These are phyloP conservation scores for Cyphomyrus plagiostoma DNA, from an alignment of 2,113 vertebrate species.

Conservation along the genomic window DNA sequence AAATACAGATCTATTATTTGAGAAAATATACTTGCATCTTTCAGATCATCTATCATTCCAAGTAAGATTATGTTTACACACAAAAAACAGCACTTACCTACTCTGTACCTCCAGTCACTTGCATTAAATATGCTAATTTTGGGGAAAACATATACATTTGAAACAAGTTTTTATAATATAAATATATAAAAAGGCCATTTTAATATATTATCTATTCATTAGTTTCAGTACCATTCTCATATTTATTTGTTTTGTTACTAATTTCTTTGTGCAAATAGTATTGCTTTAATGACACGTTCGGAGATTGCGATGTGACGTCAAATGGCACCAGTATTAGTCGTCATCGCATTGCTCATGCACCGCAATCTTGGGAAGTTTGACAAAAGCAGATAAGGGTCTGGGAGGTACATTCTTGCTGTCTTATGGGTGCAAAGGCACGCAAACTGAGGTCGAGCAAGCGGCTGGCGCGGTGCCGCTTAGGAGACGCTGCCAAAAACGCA, in stretches of 20 bases:
- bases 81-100: neutral
- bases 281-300: neutral
- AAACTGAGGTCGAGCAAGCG: neutral
- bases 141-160: neutral
- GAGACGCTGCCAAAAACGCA: neutral
- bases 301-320: slow-evolving; percentile 69
- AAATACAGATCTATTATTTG: neutral
- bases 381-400: slow-evolving; percentile 32
- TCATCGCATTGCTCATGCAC: slow-evolving; percentile 31
- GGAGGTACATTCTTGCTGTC: neutral
- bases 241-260: neutral
- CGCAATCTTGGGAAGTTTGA: slow-evolving; percentile 51
- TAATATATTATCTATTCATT: neutral
- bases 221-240: neutral
- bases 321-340: slow-evolving; percentile 60
- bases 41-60: neutral
- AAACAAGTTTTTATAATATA: neutral
- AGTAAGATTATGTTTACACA: neutral
- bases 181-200: neutral
- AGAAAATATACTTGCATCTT: neutral
- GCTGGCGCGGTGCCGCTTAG: neutral
- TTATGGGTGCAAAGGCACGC: neutral
- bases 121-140: neutral
- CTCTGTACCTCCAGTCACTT: neutral
- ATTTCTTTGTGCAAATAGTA: neutral